Percentiles rank a stretch among this genome's conserved stretches.
Evolutionary conservation across 2,797 vertebrate genomes (phyloP).

Genomic region (Clangula hyemalis): DNA sequence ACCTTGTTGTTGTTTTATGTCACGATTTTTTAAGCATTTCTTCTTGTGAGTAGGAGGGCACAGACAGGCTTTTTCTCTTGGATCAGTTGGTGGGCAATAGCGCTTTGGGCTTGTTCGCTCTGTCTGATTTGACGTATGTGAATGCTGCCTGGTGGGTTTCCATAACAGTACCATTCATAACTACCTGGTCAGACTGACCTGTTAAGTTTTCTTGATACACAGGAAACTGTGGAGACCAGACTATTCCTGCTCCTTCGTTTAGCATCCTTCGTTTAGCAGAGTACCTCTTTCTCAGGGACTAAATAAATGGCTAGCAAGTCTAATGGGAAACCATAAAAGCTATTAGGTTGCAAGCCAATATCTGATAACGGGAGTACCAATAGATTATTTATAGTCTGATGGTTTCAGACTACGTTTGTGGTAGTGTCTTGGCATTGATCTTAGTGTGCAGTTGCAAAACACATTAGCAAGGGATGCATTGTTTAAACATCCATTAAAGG

Average conservation of each 20-base stretch:
- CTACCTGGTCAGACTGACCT: rapidly evolving
- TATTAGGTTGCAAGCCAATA: slow-evolving; percentile 64
- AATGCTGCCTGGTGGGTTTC: neutral
- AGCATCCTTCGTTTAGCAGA: neutral
- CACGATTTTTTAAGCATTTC: neutral
- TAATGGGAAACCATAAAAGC: slow-evolving; percentile 37
- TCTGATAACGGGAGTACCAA: slow-evolving; percentile 50
- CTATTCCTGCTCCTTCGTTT: neutral
- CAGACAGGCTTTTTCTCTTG: neutral
- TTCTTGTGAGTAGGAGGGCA: neutral
- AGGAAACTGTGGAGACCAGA: neutral
- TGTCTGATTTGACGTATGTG: neutral
- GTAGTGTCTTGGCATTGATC: slow-evolving; percentile 36
- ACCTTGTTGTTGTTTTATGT: neutral
- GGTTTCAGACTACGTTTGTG: slow-evolving; percentile 33
- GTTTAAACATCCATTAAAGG: slow-evolving; percentile 15
- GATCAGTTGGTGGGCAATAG: neutral
- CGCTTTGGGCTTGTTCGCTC: neutral
- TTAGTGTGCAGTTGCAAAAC: slow-evolving; percentile 10
- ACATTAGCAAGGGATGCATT: neutral
- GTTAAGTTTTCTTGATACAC: neutral
- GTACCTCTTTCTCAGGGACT: neutral
- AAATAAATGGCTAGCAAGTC: neutral
- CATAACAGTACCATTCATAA: rapidly evolving
- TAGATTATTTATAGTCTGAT: slow-evolving; percentile 56